These are phyloP conservation scores for Apostichopus leukothele DNA, from an alignment of 53 echinoderm and acorn worm genomes.

Conservation along the genomic window DNA sequence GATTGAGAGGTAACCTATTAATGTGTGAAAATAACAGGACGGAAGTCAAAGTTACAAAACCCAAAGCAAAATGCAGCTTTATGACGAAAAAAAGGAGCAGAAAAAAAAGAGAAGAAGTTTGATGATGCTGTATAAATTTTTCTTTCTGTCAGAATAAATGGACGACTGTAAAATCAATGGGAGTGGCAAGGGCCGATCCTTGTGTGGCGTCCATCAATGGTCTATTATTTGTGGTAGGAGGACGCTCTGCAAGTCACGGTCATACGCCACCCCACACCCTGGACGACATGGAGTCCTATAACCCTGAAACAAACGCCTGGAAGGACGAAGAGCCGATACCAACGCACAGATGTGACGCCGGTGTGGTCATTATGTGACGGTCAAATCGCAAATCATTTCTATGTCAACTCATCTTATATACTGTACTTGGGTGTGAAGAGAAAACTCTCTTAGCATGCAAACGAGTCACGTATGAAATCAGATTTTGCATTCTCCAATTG, in stretches of 20 bases:
- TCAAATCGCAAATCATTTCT: neutral
- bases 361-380: conserved; percentile 65
- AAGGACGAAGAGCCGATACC: conserved; percentile 83
- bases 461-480: no score
- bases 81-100: no score
- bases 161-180: conserved; percentile 70
- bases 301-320: conserved; percentile 80
- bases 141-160: conserved; percentile 68
- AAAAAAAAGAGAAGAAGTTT: no score
- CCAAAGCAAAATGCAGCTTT: no score
- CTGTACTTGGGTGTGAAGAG: no score
- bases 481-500: no score
- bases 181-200: conserved; percentile 65
- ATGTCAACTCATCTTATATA: no score
- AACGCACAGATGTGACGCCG: conserved; percentile 78
- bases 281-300: conserved; percentile 81
- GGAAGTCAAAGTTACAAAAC: no score
- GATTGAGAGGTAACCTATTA: no score
- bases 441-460: no score
- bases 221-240: conserved; percentile 81
- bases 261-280: conserved; percentile 69
- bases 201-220: conserved; percentile 81
- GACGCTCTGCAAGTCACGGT: conserved; percentile 70
- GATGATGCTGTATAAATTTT: neutral
- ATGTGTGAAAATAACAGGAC: no score